A percentile compares a stretch with the other conserved stretches of the same genome.
Conservation (phyloP, 2,113 vertebrate species). For the Neotragus moschatus region DNA sequence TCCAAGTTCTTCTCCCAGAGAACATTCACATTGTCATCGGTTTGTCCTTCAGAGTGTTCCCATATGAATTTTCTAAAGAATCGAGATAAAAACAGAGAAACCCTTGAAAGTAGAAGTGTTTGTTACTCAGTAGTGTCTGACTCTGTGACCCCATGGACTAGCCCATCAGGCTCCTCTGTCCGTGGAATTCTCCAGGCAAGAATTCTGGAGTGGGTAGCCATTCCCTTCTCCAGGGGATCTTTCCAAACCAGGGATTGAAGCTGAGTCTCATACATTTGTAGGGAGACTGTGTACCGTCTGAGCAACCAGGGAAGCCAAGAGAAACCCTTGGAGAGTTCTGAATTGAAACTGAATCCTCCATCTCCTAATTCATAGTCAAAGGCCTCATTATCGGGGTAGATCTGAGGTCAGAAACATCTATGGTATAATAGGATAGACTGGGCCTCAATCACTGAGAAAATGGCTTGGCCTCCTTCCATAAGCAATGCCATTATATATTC, state of each 20-base stretch:
- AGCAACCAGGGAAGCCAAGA: background rate
- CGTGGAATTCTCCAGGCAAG: background rate
- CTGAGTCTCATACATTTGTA: background rate
- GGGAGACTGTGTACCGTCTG: background rate
- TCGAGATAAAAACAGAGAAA: slow-evolving; percentile 53
- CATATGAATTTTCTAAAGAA: slow-evolving; percentile 37
- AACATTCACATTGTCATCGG: background rate
- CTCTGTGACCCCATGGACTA: background rate
- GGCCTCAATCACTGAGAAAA: background rate
- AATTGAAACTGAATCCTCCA: slow-evolving; percentile 30
- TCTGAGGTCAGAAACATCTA: slow-evolving; percentile 52
- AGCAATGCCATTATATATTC: slow-evolving; percentile 50
- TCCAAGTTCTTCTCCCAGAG: background rate
- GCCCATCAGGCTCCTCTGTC: background rate
- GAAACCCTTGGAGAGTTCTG: background rate
- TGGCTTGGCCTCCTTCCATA: slow-evolving; percentile 40
- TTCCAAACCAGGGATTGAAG: background rate
- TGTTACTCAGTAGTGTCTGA: background rate
- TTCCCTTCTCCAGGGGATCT: background rate
- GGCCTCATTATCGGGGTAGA: slow-evolving; percentile 14
- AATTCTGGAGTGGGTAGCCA: background rate
- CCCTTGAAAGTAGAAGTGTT: background rate
- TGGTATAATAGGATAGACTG: slow-evolving; percentile 31
- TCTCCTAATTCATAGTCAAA: slow-evolving; percentile 64
- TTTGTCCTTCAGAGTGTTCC: background rate